phyloP scores from a whole-genome alignment of 2,888 invertebrate genomes.

The Mimumesa dahlbomi region DNA sequence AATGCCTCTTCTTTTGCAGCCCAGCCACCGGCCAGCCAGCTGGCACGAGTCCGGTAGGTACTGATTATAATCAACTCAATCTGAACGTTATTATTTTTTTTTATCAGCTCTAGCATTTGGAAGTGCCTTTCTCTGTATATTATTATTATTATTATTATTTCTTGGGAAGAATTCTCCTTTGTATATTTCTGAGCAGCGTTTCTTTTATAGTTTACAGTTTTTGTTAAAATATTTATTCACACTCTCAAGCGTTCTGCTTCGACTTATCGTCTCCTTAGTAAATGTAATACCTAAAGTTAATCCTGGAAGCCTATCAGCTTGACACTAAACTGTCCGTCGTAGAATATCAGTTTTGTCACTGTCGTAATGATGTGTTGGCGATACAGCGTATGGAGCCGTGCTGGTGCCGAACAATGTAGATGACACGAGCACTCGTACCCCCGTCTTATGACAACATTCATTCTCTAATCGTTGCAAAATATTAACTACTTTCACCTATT shows the following conservation, averaged over 20 bases:
- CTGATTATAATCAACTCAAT: constrained; percentile 65
- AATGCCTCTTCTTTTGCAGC: constrained; percentile 50
- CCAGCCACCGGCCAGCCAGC: constrained; percentile 66
- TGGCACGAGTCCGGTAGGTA: constrained; percentile 64
- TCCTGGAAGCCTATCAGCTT: constrained; percentile 80
- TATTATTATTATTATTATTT: constrained; percentile 62
- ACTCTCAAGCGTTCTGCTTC: constrained; percentile 75
- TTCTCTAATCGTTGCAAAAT: constrained; percentile 80
- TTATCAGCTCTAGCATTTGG: constrained; percentile 68
- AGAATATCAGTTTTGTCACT: constrained; percentile 67
- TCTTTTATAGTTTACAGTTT: constrained; percentile 72
- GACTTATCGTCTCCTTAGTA: constrained; percentile 74
- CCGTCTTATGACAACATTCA: constrained; percentile 63
- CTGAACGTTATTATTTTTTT: constrained; percentile 50
- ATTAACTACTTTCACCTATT: constrained; percentile 79
- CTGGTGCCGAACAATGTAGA: constrained; percentile 55
- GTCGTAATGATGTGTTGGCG: constrained; percentile 67
- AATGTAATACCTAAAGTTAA: constrained; percentile 78
- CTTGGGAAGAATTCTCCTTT: constrained; percentile 76
- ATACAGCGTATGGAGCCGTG: constrained; percentile 63
- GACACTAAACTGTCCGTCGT: constrained; percentile 72
- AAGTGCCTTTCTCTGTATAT: constrained; percentile 63
- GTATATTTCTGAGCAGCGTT: constrained; percentile 77
- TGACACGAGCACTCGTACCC: constrained; percentile 60
- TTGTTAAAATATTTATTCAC: constrained; percentile 79